Conservation (phyloP, 2,113 vertebrate genomes). For the western clawed frog (Xenopus tropicalis) region UCB_Xtro_10.0 CM004444.2:44612001-44612500, state of each 20-base stretch:
- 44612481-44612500: no score
- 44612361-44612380: no score
- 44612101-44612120: neutral
- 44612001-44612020: no score
- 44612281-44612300: conserved; percentile 14
- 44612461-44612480: no score
- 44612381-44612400: no score
- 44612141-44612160: conserved; percentile 1
- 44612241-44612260: conserved; percentile 3
- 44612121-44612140: no score
- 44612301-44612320: neutral
- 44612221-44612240: conserved; percentile 27
- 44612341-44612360: no score
- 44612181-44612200: conserved; percentile 8
- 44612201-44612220: conserved; percentile 4
- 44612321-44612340: no score
- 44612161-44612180: conserved; percentile 32
- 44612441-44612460: neutral
- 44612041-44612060: no score
- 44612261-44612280: conserved; percentile 21
- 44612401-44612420: neutral
- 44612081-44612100: neutral
- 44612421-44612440: neutral
- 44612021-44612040: no score
- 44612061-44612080: no score